phyloP scores from a whole-genome alignment of 2,113 vertebrate genomes.

The Perca flavescens region DNA sequence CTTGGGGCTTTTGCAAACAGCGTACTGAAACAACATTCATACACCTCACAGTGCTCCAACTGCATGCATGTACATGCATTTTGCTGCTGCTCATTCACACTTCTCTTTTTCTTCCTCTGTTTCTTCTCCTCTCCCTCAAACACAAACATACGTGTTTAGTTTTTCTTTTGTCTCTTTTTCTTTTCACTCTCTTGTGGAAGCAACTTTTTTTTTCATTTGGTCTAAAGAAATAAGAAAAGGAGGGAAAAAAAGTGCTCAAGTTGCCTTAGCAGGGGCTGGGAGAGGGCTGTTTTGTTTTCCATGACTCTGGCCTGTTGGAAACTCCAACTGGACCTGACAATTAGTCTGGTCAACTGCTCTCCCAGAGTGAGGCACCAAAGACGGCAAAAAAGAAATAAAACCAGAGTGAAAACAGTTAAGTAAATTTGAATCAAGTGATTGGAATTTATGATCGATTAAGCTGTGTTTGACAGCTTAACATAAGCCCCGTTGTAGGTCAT shows the following conservation, averaged over 20 bases:
- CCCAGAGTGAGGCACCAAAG: conserved; percentile 36
- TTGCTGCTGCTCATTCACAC: conserved; percentile 27
- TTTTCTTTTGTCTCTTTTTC: conserved; percentile 8
- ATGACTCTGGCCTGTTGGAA: conserved; percentile 61
- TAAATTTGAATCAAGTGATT: conserved; percentile 34
- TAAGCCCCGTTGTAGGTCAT: conserved; percentile 1
- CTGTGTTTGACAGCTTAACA: conserved; percentile 46
- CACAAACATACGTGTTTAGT: background rate
- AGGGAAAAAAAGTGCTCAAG: conserved; percentile 35
- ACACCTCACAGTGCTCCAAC: conserved; percentile 5
- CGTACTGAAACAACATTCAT: conserved; percentile 28
- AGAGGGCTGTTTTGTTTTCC: conserved; percentile 64
- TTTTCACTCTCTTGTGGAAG: background rate
- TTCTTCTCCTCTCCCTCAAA: background rate
- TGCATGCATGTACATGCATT: conserved; percentile 24
- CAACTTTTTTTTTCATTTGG: conserved; percentile 32
- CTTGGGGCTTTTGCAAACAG: conserved; percentile 42
- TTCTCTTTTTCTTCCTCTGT: background rate
- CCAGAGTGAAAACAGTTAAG: conserved; percentile 9
- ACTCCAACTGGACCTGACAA: conserved; percentile 66
- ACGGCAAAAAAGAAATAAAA: background rate
- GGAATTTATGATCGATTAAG: conserved; percentile 35
- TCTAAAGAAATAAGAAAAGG: conserved; percentile 58
- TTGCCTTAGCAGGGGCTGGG: conserved; percentile 41
- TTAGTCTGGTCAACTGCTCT: conserved; percentile 63